Evolutionary conservation across 2,113 vertebrate species (phyloP).

Genomic region (Girardinichthys multiradiatus): DNA sequence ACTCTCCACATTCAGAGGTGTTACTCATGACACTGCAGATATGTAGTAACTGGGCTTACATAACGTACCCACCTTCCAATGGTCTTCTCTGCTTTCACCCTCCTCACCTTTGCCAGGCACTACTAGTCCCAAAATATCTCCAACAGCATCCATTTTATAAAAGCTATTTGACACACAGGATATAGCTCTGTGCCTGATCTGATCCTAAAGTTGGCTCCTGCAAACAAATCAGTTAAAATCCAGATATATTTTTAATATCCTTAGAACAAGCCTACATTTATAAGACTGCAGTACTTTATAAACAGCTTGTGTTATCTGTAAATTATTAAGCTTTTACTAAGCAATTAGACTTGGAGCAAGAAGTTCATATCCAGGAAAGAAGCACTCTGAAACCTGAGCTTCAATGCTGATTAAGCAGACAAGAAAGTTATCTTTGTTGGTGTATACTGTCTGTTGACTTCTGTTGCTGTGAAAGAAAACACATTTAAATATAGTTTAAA

Average conservation of each 20-base stretch:
- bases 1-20: slow-evolving; percentile 3
- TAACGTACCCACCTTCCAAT: slow-evolving; percentile 35
- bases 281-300: not conserved
- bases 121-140: slow-evolving; percentile 58
- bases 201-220: slow-evolving; percentile 12
- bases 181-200: not conserved
- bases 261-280: not conserved
- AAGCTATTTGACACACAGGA: slow-evolving; percentile 21
- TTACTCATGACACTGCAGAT: slow-evolving; percentile 28
- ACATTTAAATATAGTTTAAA: slow-evolving; percentile 17
- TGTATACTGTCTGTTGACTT: not conserved
- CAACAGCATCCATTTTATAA: slow-evolving; percentile 34
- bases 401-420: not conserved
- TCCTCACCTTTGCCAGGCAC: slow-evolving; percentile 5
- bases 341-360: not conserved
- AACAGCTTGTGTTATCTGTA: slow-evolving; percentile 1
- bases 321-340: not conserved
- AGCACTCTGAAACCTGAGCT: slow-evolving; percentile 30
- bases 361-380: not conserved
- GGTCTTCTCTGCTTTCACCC: not conserved
- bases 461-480: not conserved
- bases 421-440: not conserved
- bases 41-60: slow-evolving; percentile 56
- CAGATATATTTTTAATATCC: not conserved
- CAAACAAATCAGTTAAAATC: not conserved